Percentiles rank a stretch among this genome's conserved stretches.
These are phyloP conservation scores for Podocnemis expansa DNA, from an alignment of 2,113 vertebrate species.

Conservation along the genomic window DNA sequence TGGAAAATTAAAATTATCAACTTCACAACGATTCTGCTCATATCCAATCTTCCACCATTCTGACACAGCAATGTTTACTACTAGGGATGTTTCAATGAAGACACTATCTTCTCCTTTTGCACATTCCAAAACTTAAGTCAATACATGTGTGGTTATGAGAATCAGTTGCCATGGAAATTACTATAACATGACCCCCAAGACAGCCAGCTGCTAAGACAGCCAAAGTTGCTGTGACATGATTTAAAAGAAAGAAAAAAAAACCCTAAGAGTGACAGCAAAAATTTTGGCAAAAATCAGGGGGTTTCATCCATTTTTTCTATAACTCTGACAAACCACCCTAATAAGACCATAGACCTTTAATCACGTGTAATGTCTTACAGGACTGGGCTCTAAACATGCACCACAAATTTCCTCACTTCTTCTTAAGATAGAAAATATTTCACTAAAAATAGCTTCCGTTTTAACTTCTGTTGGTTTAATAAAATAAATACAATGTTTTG, in stretches of 20 bases:
- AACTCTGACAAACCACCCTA: not conserved
- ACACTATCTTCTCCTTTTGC: not conserved
- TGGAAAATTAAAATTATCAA: rapidly evolving
- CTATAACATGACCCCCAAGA: conserved; percentile 4
- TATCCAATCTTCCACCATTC: rapidly evolving
- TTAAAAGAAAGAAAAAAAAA: too few species aligned
- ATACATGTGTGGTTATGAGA: too few species aligned
- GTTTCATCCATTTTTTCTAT: not conserved
- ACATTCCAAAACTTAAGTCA: not conserved
- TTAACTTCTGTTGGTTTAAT: not conserved
- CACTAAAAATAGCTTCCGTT: rapidly evolving
- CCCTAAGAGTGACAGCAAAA: not conserved
- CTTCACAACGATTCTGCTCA: not conserved
- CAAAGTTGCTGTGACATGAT: not conserved
- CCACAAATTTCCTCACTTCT: not conserved
- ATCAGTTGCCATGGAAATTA: conserved; percentile 24
- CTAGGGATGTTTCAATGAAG: not conserved
- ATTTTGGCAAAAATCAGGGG: conserved; percentile 15
- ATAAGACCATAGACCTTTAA: not conserved
- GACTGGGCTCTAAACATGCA: not conserved
- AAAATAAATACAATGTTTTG: not conserved
- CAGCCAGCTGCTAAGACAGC: not conserved
- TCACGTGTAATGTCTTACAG: not conserved
- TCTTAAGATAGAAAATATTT: not conserved
- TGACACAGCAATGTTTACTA: rapidly evolving